Evolutionary conservation across 37 sponge, comb jelly and placozoan species (phyloP), one percentile per base, ranked within the genome.

Genomic region (Crambe crambe): DNA sequence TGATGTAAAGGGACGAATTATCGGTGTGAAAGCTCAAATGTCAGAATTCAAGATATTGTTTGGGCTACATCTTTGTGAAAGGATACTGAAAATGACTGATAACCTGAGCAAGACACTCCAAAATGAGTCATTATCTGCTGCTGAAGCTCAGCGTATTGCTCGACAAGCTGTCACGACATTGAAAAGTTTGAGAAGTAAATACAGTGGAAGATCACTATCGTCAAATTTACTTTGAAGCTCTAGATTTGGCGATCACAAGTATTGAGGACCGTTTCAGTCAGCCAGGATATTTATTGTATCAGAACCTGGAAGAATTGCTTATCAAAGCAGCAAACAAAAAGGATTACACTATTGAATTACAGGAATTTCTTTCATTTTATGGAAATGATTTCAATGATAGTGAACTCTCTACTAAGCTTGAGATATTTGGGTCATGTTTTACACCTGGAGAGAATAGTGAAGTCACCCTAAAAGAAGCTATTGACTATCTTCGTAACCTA

Each of bases 1-100:
- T 27, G 88, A 91, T 73, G 88, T 83, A 4, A 91, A 87, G 78
- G 88, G 80, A 21, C 56, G 92, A 42, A 78, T 86, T 4, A 78
- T 91, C 68, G 91, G 87, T 31, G 83, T 82, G 31, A 39, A 79
- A 35, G 27, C 76, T 17, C 88, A 79, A 27, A 91, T 87, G 84
- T 31, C 51, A 31, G 23, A 65, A 26, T 91, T 42, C 76, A 57
- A 74, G 0, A 32, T 91, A 3, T 42, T 80, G 22, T 91, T 91
- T 79, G 92, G 92, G 21, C 61, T 87, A 21, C 77, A 86, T 68
- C 73, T 91, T 0, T 87, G 84, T 79, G 83, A 83, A 39, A 43
- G 75, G 29, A 74, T 86, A 15, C 63, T 91, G 58, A 71, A 76
- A 18, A 80, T 90, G 21, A 91, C 84, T 37, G 88, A 91, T 64